Conservation (phyloP, 92 coral and sea anemone species). For the Montipora capitata region DNA sequence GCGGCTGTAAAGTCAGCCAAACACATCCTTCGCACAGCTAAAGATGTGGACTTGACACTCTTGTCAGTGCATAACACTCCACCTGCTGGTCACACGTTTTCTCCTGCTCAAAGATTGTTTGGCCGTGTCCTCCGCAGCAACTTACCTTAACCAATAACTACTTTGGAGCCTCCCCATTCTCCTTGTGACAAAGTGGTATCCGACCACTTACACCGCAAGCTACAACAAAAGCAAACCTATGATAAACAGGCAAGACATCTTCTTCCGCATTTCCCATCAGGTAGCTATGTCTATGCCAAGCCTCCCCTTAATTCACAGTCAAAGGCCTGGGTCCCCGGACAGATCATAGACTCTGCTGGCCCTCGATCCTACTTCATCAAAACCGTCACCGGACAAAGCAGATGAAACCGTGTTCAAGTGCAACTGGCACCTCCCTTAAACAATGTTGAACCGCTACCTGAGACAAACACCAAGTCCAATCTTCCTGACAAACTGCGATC, state of each 20-base stretch:
- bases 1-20: conserved; percentile 80
- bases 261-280: conserved; percentile 48
- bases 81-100: conserved; percentile 67
- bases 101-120: conserved; percentile 52
- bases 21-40: conserved; percentile 69
- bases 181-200: conserved; percentile 55
- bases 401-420: no score
- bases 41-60: conserved; percentile 62
- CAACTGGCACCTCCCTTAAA: conserved; percentile 13
- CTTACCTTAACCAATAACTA: conserved; percentile 45
- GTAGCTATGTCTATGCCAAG: conserved; percentile 65
- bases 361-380: conserved; percentile 19
- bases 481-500: conserved; percentile 31
- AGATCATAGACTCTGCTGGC: not conserved
- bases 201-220: conserved; percentile 37
- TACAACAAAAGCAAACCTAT: conserved; percentile 61
- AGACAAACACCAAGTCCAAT: not conserved
- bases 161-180: conserved; percentile 47
- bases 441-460: not conserved
- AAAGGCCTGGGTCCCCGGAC: conserved; percentile 48
- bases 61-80: conserved; percentile 72
- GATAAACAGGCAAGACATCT: conserved; percentile 65
- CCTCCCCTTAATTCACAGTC: conserved; percentile 51
- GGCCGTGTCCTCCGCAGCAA: conserved; percentile 37
- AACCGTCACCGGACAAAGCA: not conserved